Percentiles rank a stretch among this genome's conserved stretches.
Conservation (phyloP, 92 coral and sea anemone genomes). For the Epizoanthus scotinus region DNA sequence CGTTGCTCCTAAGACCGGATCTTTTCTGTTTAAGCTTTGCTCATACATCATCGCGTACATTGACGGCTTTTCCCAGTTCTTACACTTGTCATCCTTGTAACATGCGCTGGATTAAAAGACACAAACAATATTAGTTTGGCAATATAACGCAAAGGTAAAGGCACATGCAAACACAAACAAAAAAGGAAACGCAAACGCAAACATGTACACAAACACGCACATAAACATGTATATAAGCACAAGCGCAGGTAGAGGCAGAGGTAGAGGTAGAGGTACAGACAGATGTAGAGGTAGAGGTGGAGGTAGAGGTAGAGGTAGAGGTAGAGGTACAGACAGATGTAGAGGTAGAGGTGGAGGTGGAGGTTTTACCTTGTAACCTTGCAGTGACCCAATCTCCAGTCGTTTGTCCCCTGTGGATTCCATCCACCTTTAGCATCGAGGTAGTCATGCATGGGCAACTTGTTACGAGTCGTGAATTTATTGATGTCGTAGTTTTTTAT, state of each 20-base stretch:
- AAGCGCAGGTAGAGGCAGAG: too few relatives aligned
- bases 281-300: too few relatives aligned
- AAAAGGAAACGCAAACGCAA: too few relatives aligned
- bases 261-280: too few relatives aligned
- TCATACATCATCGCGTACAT: background rate
- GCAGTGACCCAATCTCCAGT: constrained; percentile 26
- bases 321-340: too few relatives aligned
- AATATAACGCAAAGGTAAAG: background rate
- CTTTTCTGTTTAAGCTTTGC: background rate
- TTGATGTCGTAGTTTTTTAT: constrained; percentile 20
- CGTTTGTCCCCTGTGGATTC: constrained; percentile 46
- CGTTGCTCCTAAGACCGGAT: constrained; percentile 29
- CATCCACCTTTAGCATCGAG: constrained; percentile 28
- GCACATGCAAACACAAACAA: too few relatives aligned
- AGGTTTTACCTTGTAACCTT: constrained; percentile 29
- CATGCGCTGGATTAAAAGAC: background rate
- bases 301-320: too few relatives aligned
- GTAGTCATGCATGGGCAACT: background rate
- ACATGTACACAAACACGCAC: too few relatives aligned
- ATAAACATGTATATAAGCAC: too few relatives aligned
- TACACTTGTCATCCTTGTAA: constrained; percentile 13
- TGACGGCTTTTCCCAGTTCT: constrained; percentile 16
- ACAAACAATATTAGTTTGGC: background rate
- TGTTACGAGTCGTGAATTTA: constrained; percentile 26
- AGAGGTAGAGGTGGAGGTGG: too few relatives aligned